These are phyloP conservation scores for Scopus umbretta DNA, from an alignment of 2,113 vertebrate species.

Conservation along the genomic window DNA sequence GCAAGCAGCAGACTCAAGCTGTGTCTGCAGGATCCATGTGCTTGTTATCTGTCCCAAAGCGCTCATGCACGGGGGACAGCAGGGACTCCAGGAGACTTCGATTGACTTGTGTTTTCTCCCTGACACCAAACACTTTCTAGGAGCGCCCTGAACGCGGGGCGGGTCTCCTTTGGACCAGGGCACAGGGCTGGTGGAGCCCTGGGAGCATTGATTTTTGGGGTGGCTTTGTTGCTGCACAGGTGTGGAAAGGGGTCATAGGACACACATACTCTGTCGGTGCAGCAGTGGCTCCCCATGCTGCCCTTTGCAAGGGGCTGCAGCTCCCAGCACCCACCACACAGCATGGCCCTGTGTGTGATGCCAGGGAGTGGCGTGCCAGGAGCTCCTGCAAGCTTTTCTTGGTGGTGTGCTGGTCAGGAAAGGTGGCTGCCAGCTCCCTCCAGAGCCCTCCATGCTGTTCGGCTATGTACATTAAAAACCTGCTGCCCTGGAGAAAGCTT, in stretches of 20 bases:
- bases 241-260: neutral
- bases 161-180: neutral
- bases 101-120: neutral
- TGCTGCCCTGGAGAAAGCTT: fast-evolving
- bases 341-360: neutral
- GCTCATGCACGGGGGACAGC: fast-evolving
- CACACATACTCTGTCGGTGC: too few species aligned
- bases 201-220: neutral
- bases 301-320: neutral
- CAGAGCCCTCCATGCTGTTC: fast-evolving
- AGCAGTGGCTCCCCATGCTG: neutral
- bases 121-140: neutral
- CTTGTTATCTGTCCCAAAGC: neutral
- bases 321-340: neutral
- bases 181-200: neutral
- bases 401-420: fast-evolving
- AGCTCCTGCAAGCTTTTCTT: neutral
- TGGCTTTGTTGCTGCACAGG: neutral
- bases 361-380: neutral
- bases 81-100: neutral
- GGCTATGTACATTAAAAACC: neutral
- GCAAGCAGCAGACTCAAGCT: neutral
- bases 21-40: neutral
- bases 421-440: neutral
- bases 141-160: neutral